These are phyloP conservation scores for Polymixis lichenea DNA, from an alignment of 2,888 invertebrate species.

Conservation along the genomic window DNA sequence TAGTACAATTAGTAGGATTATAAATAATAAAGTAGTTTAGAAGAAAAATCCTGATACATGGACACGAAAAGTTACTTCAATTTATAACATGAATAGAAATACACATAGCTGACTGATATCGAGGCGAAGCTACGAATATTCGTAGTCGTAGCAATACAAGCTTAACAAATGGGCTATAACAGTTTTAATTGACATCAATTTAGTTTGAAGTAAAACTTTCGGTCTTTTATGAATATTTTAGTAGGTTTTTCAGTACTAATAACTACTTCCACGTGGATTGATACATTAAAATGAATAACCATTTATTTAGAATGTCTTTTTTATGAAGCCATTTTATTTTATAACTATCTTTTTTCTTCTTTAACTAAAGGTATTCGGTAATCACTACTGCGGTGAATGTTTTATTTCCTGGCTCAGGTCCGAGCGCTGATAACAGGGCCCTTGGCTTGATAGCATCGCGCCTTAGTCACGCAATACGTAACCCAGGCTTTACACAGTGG, in stretches of 20 bases:
- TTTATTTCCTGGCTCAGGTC: slow-evolving; percentile 82
- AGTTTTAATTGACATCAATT: slow-evolving; percentile 50
- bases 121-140: slow-evolving; percentile 10
- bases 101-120: neutral
- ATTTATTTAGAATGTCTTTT: slow-evolving; percentile 7
- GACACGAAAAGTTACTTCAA: neutral
- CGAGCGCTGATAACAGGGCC: slow-evolving; percentile 79
- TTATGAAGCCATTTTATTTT: slow-evolving; percentile 41
- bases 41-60: neutral
- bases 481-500: slow-evolving; percentile 39
- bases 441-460: slow-evolving; percentile 76
- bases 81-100: neutral
- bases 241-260: neutral
- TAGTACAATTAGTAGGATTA: no score
- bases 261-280: slow-evolving; percentile 22
- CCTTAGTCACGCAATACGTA: slow-evolving; percentile 80
- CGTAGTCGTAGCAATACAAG: slow-evolving; percentile 10
- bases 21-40: neutral
- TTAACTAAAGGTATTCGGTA: slow-evolving; percentile 62
- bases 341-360: slow-evolving; percentile 9
- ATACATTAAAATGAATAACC: slow-evolving; percentile 49
- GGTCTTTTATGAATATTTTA: slow-evolving; percentile 30
- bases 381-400: slow-evolving; percentile 74
- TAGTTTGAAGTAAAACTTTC: slow-evolving; percentile 24
- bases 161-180: slow-evolving; percentile 13